phyloP scores from a whole-genome alignment of 1,140 invertebrate species.

The Planococcus citri region DNA sequence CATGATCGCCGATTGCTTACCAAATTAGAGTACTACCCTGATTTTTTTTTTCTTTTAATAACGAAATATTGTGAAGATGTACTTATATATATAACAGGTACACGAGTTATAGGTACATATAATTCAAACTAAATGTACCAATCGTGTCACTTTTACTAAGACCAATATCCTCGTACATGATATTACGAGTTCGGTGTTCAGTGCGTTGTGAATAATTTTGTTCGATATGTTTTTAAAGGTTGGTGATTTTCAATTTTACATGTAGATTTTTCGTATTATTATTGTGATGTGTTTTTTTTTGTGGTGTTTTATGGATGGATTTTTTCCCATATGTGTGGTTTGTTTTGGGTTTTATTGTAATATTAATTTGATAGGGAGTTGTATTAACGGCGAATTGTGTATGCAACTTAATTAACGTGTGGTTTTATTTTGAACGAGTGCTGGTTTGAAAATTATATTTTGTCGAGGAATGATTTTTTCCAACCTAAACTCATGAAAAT shows the following conservation, averaged over 20 bases:
- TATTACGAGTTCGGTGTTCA: background rate
- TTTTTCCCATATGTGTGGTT: too few relatives aligned
- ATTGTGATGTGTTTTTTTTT: too few relatives aligned
- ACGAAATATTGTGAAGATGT: constrained; percentile 2
- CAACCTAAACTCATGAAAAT: too few relatives aligned
- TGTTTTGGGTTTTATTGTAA: background rate
- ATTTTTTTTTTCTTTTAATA: constrained; percentile 12
- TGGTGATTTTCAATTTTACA: background rate
- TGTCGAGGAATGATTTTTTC: too few relatives aligned
- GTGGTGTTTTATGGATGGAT: background rate
- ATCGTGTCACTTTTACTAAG: constrained; percentile 2
- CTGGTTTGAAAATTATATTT: too few relatives aligned
- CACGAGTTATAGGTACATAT: background rate
- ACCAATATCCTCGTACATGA: background rate
- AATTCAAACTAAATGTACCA: background rate
- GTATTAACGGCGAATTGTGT: background rate
- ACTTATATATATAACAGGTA: constrained; percentile 8
- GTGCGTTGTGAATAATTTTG: background rate
- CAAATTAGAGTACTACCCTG: constrained; percentile 13
- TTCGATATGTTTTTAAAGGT: background rate
- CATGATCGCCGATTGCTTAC: background rate
- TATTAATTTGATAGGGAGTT: background rate
- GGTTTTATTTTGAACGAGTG: background rate
- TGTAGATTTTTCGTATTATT: too few relatives aligned
- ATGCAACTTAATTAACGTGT: constrained; percentile 7